These are phyloP conservation scores for Euzophera pinguis DNA, from an alignment of 2,888 invertebrate species.

Conservation along the genomic window DNA sequence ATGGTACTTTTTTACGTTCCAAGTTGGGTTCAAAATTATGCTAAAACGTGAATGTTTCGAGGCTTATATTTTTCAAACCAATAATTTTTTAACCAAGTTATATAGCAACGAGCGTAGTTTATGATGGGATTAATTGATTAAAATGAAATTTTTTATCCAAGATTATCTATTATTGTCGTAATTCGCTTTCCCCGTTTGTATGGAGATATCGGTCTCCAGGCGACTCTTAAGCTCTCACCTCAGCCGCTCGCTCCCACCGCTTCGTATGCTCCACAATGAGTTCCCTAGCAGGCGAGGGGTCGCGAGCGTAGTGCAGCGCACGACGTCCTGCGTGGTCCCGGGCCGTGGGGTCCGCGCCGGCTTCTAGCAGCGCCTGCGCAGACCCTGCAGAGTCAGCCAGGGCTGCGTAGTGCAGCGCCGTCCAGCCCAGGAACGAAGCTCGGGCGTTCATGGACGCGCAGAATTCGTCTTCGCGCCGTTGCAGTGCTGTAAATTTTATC, in stretches of 20 bases:
- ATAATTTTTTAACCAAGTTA: no score
- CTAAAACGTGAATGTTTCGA: no score
- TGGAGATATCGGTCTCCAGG: no score
- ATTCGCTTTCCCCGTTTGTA: no score
- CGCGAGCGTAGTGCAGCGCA: slow-evolving; percentile 86
- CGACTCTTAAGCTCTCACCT: neutral
- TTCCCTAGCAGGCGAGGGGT: slow-evolving; percentile 80
- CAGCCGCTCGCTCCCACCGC: slow-evolving; percentile 54
- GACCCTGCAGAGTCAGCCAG: slow-evolving; percentile 84
- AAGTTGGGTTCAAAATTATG: no score
- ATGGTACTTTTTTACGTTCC: no score
- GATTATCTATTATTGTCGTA: no score
- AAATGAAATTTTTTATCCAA: no score
- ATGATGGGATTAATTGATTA: no score
- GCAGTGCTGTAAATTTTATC: slow-evolving; percentile 58
- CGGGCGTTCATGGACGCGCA: slow-evolving; percentile 83
- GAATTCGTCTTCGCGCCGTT: slow-evolving; percentile 90
- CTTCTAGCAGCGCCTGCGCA: slow-evolving; percentile 83
- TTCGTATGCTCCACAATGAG: slow-evolving; percentile 78
- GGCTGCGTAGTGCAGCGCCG: slow-evolving; percentile 93
- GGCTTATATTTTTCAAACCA: no score
- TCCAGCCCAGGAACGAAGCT: slow-evolving; percentile 91
- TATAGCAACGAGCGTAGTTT: no score
- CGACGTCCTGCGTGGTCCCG: slow-evolving; percentile 89
- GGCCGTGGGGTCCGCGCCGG: slow-evolving; percentile 85